Percentiles rank a stretch among this genome's conserved stretches.
phyloP scores from a whole-genome alignment of 2,797 vertebrate genomes.

The Phalloptychus januarius region DNA sequence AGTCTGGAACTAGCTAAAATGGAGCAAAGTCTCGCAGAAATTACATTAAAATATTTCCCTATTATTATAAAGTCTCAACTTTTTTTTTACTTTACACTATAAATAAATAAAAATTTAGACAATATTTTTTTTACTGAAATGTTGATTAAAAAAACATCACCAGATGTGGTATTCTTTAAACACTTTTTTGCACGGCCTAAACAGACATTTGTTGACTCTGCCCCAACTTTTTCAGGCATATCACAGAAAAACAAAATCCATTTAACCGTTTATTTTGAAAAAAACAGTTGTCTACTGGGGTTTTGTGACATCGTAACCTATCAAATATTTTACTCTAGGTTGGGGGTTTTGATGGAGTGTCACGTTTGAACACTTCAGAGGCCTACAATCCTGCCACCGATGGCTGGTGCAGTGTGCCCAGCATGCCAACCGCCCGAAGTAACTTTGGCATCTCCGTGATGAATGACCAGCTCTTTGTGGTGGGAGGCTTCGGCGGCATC shows the following conservation, averaged over 20 bases:
- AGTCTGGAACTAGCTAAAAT: neutral
- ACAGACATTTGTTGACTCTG: neutral
- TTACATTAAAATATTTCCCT: neutral
- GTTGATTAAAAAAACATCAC: neutral
- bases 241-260: neutral
- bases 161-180: neutral
- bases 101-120: neutral
- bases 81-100: neutral
- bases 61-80: neutral
- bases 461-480: slow-evolving; percentile 54
- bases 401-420: slow-evolving; percentile 71
- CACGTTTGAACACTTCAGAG: slow-evolving; percentile 79
- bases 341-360: slow-evolving; percentile 84
- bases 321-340: slow-evolving; percentile 68
- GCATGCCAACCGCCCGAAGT: slow-evolving; percentile 84
- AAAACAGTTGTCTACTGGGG: neutral
- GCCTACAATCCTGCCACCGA: slow-evolving; percentile 77
- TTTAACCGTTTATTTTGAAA: neutral
- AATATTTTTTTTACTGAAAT: neutral
- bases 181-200: neutral
- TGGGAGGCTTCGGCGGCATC: slow-evolving; percentile 63
- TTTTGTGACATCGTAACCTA: neutral
- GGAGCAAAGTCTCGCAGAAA: neutral
- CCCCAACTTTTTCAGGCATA: neutral
- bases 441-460: slow-evolving; percentile 88